phyloP scores from a whole-genome alignment of 2,113 vertebrate genomes.

The Holacanthus passer region DNA sequence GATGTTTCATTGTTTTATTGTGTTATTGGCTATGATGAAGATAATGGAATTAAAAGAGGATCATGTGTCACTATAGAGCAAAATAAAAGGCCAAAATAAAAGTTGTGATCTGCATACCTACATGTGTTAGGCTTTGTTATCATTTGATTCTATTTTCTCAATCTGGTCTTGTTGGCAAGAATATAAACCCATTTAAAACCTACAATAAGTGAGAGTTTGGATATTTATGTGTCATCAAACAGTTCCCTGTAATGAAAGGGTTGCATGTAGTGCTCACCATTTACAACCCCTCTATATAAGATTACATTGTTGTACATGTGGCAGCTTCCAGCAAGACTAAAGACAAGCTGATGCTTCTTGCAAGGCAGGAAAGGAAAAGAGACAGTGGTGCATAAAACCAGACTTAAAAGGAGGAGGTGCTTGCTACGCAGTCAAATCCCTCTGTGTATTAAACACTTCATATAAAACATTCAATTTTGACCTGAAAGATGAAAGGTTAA shows the following conservation, averaged over 20 bases:
- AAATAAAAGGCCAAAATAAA: constrained; percentile 63
- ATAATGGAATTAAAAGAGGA: constrained; percentile 20
- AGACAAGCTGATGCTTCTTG: too few relatives aligned
- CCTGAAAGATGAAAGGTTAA: too few relatives aligned
- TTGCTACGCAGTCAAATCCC: too few relatives aligned
- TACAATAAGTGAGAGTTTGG: background rate
- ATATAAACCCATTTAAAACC: background rate
- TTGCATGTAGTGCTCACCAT: background rate
- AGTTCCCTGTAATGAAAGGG: background rate
- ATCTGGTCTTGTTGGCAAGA: background rate
- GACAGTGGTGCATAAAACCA: too few relatives aligned
- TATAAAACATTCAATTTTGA: too few relatives aligned
- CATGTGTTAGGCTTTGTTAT: background rate
- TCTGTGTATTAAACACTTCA: too few relatives aligned
- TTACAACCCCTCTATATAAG: too few relatives aligned
- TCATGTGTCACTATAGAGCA: constrained; percentile 12
- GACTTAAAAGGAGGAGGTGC: too few relatives aligned
- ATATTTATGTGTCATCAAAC: background rate
- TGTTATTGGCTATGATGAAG: constrained; percentile 34
- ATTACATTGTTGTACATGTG: too few relatives aligned
- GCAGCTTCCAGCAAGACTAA: too few relatives aligned
- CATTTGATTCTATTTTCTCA: constrained; percentile 22
- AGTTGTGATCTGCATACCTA: constrained; percentile 61
- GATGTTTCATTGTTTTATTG: constrained; percentile 49
- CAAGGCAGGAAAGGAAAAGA: too few relatives aligned